phyloP scores from a whole-genome alignment of 1,140 invertebrate species.

The Tribolium madens region DNA sequence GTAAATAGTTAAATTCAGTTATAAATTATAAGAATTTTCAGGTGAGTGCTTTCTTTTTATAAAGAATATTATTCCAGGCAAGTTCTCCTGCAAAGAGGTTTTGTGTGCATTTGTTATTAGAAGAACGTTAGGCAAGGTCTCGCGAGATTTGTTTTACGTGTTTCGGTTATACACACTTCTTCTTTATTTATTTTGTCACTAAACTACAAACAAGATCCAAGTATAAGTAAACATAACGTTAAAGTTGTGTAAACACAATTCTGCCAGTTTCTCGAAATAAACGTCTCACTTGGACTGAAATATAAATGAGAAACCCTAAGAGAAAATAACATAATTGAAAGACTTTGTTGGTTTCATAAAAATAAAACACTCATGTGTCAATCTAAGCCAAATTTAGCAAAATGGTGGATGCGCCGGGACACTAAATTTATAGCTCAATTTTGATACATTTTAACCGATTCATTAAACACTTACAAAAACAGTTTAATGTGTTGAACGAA shows the following conservation, averaged over 20 bases:
- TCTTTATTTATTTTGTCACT: constrained; percentile 47
- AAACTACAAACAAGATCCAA: constrained; percentile 46
- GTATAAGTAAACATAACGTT: constrained; percentile 45
- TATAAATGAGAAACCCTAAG: constrained; percentile 36
- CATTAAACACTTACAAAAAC: background rate
- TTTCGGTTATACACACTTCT: constrained; percentile 46
- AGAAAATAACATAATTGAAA: constrained; percentile 20
- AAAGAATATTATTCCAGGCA: constrained; percentile 36
- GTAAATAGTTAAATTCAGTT: constrained; percentile 28
- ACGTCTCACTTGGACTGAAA: constrained; percentile 35
- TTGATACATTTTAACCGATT: background rate
- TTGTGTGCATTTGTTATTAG: constrained; percentile 43
- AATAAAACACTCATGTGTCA: background rate
- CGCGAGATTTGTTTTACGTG: constrained; percentile 43
- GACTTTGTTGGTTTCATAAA: constrained; percentile 12
- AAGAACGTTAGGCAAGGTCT: constrained; percentile 34
- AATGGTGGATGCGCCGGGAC: background rate
- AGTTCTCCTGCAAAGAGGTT: constrained; percentile 10
- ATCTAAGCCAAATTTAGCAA: background rate
- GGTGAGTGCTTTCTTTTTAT: constrained; percentile 10
- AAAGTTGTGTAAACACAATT: constrained; percentile 43
- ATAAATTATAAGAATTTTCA: constrained; percentile 34
- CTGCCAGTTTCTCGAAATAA: constrained; percentile 39
- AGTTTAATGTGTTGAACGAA: background rate
- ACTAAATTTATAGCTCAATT: background rate